These are phyloP conservation scores for Ellobius talpinus DNA, from an alignment of 2,113 vertebrate species.

Conservation along the genomic window DNA sequence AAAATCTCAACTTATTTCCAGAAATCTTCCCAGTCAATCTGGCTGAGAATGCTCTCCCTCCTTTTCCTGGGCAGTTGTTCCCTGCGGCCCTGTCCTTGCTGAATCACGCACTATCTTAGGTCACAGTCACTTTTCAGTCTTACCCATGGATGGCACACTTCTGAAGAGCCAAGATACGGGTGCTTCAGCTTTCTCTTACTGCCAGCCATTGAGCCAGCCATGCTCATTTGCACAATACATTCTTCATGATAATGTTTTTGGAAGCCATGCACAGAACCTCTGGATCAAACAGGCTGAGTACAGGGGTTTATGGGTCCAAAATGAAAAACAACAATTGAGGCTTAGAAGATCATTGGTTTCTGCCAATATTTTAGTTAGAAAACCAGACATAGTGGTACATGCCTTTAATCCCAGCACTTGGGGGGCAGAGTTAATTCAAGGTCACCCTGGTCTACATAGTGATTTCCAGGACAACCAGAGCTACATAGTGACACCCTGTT, in stretches of 20 bases:
- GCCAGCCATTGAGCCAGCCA: background rate
- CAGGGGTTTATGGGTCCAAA: slow-evolving; percentile 27
- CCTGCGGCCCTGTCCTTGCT: background rate
- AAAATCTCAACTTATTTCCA: background rate
- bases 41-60: background rate
- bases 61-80: background rate
- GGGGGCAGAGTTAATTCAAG: background rate
- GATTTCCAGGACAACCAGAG: background rate
- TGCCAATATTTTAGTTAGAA: background rate
- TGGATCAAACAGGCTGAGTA: background rate
- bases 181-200: background rate
- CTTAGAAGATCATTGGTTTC: background rate
- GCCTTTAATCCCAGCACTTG: background rate
- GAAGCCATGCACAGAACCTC: background rate
- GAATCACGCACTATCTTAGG: background rate
- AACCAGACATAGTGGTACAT: background rate
- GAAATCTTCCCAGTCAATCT: background rate
- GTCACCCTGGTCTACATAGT: background rate
- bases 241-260: background rate
- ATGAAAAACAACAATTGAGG: background rate
- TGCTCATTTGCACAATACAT: slow-evolving; percentile 5
- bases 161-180: slow-evolving; percentile 51
- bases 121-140: background rate
- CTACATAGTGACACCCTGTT: background rate
- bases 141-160: background rate